These are phyloP conservation scores for Carassius gibelio DNA, from an alignment of 2,113 vertebrate genomes.

Conservation along the genomic window DNA sequence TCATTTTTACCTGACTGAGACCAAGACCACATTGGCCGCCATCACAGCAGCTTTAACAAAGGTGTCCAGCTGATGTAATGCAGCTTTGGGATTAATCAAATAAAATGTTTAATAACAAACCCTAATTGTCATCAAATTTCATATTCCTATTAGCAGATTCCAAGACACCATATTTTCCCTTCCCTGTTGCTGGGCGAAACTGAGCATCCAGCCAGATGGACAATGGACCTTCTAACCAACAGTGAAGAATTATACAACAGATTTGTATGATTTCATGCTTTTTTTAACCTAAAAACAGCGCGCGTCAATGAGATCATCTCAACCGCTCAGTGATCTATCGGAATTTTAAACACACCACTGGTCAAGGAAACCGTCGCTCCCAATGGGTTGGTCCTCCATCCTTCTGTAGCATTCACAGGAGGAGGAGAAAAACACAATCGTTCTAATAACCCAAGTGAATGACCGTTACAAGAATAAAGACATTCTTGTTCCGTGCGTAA, in stretches of 20 bases:
- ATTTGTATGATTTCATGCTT: not conserved
- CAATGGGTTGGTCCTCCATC: conserved; percentile 28
- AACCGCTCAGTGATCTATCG: conserved; percentile 17
- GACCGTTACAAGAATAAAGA: not conserved
- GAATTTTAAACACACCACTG: conserved; percentile 31
- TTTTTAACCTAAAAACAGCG: not conserved
- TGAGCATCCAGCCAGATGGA: conserved; percentile 21
- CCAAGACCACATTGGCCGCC: conserved; percentile 14
- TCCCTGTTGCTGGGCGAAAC: conserved; percentile 54
- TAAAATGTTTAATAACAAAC: not conserved
- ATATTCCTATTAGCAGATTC: not conserved
- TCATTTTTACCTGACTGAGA: conserved; percentile 39
- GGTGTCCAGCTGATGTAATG: conserved; percentile 13
- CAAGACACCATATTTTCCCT: not conserved
- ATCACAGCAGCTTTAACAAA: conserved; percentile 38
- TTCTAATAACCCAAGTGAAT: not conserved
- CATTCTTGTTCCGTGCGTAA: conserved; percentile 1
- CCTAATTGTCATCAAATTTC: not conserved
- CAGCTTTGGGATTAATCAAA: not conserved
- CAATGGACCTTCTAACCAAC: not conserved
- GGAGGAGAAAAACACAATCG: not conserved
- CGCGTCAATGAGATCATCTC: not conserved
- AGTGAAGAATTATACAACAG: not conserved
- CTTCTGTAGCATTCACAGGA: not conserved
- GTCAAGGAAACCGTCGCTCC: not conserved